Conservation (phyloP, 1,140 invertebrate species). For the Zaprionus kolodkinae region DNA sequence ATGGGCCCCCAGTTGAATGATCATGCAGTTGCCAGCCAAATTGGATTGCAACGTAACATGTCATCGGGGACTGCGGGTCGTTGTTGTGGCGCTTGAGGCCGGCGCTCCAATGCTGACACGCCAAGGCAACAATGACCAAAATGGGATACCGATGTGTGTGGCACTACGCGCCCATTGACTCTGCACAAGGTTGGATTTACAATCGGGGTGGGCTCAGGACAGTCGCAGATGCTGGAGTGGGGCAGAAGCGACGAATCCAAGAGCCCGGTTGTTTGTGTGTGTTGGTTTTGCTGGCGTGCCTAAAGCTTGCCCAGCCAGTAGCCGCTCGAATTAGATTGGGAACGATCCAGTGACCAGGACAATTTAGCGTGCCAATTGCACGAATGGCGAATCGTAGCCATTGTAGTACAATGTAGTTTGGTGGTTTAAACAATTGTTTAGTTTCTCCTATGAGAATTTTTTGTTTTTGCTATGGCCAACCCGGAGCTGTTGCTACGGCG, state of each 20-base stretch:
- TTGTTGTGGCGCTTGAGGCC: constrained; percentile 28
- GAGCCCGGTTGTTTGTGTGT: constrained; percentile 12
- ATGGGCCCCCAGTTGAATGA: constrained; percentile 55
- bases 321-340: constrained; percentile 26
- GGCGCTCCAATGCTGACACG: constrained; percentile 47
- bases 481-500: constrained; percentile 47
- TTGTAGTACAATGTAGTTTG: constrained; percentile 61
- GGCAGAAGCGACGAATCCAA: constrained; percentile 57
- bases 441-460: constrained; percentile 20
- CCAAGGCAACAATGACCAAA: constrained; percentile 20
- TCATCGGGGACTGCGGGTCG: constrained; percentile 46
- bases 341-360: constrained; percentile 23
- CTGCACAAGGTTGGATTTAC: constrained; percentile 56
- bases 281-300: constrained; percentile 66
- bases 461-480: constrained; percentile 38
- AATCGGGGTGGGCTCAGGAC: constrained; percentile 25
- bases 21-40: background rate
- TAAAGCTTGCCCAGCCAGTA: constrained; percentile 50
- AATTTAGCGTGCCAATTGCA: constrained; percentile 70
- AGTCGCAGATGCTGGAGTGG: constrained; percentile 56
- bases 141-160: constrained; percentile 34
- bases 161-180: constrained; percentile 59
- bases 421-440: background rate
- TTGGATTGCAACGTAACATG: background rate
- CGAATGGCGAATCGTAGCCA: constrained; percentile 68